Conservation (phyloP, 2,797 vertebrate species). For the Lagorchestes hirsutus region DNA sequence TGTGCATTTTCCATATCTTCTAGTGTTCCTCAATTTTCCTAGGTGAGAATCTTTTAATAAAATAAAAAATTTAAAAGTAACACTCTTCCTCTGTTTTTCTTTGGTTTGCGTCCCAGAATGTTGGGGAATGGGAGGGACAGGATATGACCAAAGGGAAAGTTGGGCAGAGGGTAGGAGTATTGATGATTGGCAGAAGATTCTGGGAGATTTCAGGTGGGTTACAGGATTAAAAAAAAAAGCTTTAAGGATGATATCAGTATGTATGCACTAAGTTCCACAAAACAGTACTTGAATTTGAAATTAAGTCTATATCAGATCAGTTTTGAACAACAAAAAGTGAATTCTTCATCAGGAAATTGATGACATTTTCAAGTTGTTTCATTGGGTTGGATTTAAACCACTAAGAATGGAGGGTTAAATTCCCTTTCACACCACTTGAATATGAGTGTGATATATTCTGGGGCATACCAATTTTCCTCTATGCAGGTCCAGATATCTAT, state of each 20-base stretch:
- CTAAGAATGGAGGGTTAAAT: background rate
- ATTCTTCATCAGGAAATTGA: background rate
- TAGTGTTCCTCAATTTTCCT: background rate
- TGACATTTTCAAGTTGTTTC: background rate
- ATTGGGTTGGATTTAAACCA: background rate
- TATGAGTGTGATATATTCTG: background rate
- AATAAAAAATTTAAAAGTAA: conserved; percentile 1
- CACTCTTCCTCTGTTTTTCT: background rate
- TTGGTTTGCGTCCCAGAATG: background rate
- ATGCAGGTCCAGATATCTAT: too few species aligned
- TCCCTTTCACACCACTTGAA: background rate
- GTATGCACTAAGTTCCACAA: background rate
- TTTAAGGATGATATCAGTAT: background rate
- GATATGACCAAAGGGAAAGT: background rate
- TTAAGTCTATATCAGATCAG: background rate
- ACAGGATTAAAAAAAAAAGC: too few species aligned
- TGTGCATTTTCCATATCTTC: background rate
- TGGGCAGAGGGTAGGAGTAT: background rate
- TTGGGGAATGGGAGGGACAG: background rate
- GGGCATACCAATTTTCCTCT: too few species aligned
- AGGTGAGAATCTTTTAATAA: conserved; percentile 52
- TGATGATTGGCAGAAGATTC: background rate
- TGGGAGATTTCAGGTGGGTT: background rate
- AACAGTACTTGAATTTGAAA: background rate
- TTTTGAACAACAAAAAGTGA: background rate